Percentiles rank a stretch among this genome's conserved stretches.
phyloP scores from a whole-genome alignment of 2,113 vertebrate species.

The Cynocephalus volans region DNA sequence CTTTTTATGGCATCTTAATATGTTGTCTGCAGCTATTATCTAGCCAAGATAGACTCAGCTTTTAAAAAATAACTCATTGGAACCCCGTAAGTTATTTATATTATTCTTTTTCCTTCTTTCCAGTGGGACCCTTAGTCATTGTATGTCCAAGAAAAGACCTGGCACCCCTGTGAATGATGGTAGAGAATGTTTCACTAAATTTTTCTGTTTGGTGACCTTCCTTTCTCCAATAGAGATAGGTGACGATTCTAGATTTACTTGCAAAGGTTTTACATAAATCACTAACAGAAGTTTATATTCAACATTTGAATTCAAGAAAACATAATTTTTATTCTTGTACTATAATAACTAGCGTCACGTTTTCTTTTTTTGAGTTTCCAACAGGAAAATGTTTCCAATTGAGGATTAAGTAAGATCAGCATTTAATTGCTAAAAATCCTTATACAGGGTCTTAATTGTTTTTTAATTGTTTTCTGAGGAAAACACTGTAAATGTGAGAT shows the following conservation, averaged over 20 bases:
- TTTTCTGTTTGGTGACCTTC: slow-evolving; percentile 37
- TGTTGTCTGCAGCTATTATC: background rate
- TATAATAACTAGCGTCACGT: background rate
- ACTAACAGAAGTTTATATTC: background rate
- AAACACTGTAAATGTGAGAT: background rate
- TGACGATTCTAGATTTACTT: background rate
- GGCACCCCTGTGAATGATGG: background rate
- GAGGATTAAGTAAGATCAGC: background rate
- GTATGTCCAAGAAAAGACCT: background rate
- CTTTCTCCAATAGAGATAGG: background rate
- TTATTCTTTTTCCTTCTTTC: background rate
- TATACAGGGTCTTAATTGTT: background rate
- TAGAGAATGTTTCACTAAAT: slow-evolving; percentile 11
- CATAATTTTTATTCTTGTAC: background rate
- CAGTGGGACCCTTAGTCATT: background rate
- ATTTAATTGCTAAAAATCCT: background rate
- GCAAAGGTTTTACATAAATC: background rate
- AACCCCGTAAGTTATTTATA: background rate
- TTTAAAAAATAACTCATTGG: background rate
- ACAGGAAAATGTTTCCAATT: background rate
- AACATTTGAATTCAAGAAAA: background rate
- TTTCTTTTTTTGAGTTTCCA: background rate
- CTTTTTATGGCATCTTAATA: background rate
- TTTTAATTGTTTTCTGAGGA: slow-evolving; percentile 14
- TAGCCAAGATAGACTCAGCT: background rate